phyloP scores from a whole-genome alignment of 2,888 invertebrate species.

The Achlya flavicornis region DNA sequence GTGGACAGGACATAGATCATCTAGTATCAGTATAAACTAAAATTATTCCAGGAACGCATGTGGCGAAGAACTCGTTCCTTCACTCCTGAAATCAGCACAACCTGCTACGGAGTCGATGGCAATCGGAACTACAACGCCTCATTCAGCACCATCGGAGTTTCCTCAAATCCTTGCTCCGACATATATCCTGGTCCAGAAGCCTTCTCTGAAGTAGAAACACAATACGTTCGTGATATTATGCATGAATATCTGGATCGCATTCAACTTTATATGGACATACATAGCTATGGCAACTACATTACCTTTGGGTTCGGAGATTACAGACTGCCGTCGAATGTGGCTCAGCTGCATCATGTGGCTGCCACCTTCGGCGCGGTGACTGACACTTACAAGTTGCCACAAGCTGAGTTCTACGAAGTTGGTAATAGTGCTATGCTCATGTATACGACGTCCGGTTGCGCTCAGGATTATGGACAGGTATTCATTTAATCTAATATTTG shows the following conservation, averaged over 20 bases:
- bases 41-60: slow-evolving; percentile 44
- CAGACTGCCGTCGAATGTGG: slow-evolving; percentile 40
- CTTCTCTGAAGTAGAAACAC: slow-evolving; percentile 87
- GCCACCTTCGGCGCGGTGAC: slow-evolving; percentile 58
- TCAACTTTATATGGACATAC: slow-evolving; percentile 82
- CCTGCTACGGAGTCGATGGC: slow-evolving; percentile 54
- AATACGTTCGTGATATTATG: slow-evolving; percentile 81
- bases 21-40: no score
- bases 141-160: slow-evolving; percentile 50
- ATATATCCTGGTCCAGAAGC: slow-evolving; percentile 83
- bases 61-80: slow-evolving; percentile 58
- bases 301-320: slow-evolving; percentile 85
- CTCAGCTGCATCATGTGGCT: slow-evolving; percentile 48
- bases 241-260: slow-evolving; percentile 39
- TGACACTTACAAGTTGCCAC: slow-evolving; percentile 46
- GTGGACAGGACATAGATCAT: no score
- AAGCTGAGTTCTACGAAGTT: slow-evolving; percentile 48
- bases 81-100: slow-evolving; percentile 32
- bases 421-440: slow-evolving; percentile 57
- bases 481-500: background rate
- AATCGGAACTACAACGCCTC: slow-evolving; percentile 58
- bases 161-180: slow-evolving; percentile 78
- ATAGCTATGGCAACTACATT: slow-evolving; percentile 87
- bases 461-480: slow-evolving; percentile 62
- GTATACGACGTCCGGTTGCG: slow-evolving; percentile 55